Base-by-base conservation (phyloP, 2,113 vertebrate genomes). In the Esox niger region DNA sequence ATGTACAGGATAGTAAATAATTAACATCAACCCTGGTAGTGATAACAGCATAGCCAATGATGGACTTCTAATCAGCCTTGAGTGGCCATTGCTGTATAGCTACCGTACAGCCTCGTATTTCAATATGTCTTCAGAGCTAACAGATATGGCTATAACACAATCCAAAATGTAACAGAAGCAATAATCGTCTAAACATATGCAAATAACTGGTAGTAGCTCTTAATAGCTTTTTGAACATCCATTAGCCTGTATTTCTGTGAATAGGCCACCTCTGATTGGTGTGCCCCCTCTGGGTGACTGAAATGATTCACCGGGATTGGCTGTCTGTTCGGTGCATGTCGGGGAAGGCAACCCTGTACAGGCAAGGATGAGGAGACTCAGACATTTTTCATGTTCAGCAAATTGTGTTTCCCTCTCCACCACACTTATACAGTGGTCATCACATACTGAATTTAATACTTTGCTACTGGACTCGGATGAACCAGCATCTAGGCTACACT, bases 231-330 rank as follows among this genome's bases (percentile, higher is more conserved):
- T 6, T n/a, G 47, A 52, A 9, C 47, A 52, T 52, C 15, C 15
- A 8, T 15, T 7, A 59, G 29, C 29, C 0, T 29, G 57, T 59
- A 6, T 30, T 29, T 59, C 27, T 59, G 27, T 30, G 21, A 23
- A 26, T 4, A 59, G 17, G 58, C 69, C 54, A 30, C 57, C 56
- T 54, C 69, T 74, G 62, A 70, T 73, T 69, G 62, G 66, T 35
- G 63, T 62, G 46, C 29, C 59, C 63, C 82, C 63, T 65, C 69
- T 26, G 67, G 75, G 54, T 82, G 72, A 70, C 55, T 13, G 47
- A 52, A 70, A 68, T 78, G 80, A 77, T 83, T 79, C 74, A 82
- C 77, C 62, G 62, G 15, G 73, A 76, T 77, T 54, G 70, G 56
- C 77, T 68, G 66, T 69, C 60, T 54, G 74, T 69, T 56, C 57